These are phyloP conservation scores for Parus major DNA, from an alignment of 2,113 vertebrate genomes.

Conservation along the genomic window DNA sequence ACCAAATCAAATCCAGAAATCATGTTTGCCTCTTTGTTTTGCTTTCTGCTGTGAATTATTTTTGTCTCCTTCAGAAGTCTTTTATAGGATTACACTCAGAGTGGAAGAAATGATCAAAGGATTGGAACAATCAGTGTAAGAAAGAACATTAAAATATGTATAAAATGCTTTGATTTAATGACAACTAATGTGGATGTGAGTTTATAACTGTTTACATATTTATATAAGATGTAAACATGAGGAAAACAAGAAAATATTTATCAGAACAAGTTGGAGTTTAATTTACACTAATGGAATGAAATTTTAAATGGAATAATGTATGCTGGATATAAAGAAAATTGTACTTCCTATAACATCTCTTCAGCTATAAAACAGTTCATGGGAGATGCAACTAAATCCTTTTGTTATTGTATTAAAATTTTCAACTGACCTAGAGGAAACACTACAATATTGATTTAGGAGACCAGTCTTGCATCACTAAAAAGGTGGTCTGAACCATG, in stretches of 20 bases:
- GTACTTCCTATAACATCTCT: not conserved
- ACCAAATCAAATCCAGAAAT: not conserved
- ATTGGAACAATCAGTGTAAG: constrained; percentile 16
- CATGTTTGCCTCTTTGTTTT: not conserved
- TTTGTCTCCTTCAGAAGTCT: not conserved
- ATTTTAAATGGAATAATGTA: not conserved
- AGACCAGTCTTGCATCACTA: not conserved
- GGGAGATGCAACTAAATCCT: not conserved
- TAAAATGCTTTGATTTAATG: constrained; percentile 16
- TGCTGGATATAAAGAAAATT: constrained; percentile 11
- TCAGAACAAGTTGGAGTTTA: not conserved
- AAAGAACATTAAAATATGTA: not conserved
- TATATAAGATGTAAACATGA: constrained; percentile 19
- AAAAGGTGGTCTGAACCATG: not conserved
- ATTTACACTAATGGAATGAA: not conserved
- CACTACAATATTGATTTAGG: constrained; percentile 27
- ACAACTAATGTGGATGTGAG: not conserved
- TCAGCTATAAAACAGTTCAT: not conserved
- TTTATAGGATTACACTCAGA: not conserved
- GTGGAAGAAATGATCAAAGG: not conserved
- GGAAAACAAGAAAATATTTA: constrained; percentile 26
- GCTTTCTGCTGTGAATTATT: not conserved
- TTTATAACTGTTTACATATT: not conserved
- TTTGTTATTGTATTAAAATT: not conserved
- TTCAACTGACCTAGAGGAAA: constrained; percentile 20